phyloP scores from a whole-genome alignment of 2,888 invertebrate species.

The Chrysolina americana region DNA sequence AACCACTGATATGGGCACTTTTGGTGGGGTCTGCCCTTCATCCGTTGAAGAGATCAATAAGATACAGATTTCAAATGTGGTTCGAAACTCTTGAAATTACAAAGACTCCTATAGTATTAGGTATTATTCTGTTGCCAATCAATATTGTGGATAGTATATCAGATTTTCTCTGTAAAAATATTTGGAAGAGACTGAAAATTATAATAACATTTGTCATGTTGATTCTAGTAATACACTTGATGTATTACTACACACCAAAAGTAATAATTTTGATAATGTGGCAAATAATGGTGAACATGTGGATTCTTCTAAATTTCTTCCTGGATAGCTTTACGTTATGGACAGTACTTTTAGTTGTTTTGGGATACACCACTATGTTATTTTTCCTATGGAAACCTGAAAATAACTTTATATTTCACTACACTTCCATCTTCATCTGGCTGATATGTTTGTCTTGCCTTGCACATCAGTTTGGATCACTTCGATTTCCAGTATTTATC shows the following conservation, averaged over 20 bases:
- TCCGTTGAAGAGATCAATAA: constrained; percentile 90
- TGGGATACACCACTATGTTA: constrained; percentile 81
- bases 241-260: constrained; percentile 82
- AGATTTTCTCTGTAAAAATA: constrained; percentile 80
- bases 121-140: constrained; percentile 78
- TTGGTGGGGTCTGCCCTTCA: constrained; percentile 97
- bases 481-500: constrained; percentile 84
- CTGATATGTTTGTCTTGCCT: constrained; percentile 81
- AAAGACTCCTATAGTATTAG: constrained; percentile 77
- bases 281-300: constrained; percentile 63
- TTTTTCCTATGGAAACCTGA: constrained; percentile 83
- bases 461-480: constrained; percentile 82
- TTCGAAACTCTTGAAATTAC: constrained; percentile 79
- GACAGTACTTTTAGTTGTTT: constrained; percentile 72
- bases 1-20: constrained; percentile 95
- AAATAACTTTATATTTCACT: constrained; percentile 77
- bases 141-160: constrained; percentile 83
- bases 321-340: constrained; percentile 64
- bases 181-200: constrained; percentile 78
- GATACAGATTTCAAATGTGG: constrained; percentile 85
- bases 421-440: constrained; percentile 83
- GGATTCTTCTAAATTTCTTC: constrained; percentile 62
- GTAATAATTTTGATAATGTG: constrained; percentile 75
- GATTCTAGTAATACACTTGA: constrained; percentile 72
- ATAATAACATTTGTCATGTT: constrained; percentile 70